These are phyloP conservation scores for Chaetodon trifasciatus DNA, from an alignment of 2,797 vertebrate genomes.

Conservation along the genomic window DNA sequence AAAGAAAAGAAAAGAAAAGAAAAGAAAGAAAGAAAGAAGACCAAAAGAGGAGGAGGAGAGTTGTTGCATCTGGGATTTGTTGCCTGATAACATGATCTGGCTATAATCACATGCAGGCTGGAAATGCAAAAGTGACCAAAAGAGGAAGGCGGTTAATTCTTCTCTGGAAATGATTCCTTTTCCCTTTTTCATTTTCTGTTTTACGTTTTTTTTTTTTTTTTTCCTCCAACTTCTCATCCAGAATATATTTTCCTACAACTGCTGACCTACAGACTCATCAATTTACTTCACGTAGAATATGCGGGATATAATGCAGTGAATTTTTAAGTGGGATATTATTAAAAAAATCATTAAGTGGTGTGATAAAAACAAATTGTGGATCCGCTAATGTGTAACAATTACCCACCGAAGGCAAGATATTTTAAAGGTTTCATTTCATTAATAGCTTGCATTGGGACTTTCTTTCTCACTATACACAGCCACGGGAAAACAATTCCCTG, in stretches of 20 bases:
- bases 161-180: constrained; percentile 56
- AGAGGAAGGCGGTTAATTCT: constrained; percentile 58
- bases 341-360: constrained; percentile 71
- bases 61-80: constrained; percentile 66
- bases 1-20: not conserved
- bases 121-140: constrained; percentile 73
- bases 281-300: constrained; percentile 65
- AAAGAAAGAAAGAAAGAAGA: constrained; percentile 38
- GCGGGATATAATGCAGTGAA: constrained; percentile 60
- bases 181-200: constrained; percentile 37
- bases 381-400: constrained; percentile 73
- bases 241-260: constrained; percentile 51
- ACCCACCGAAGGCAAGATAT: constrained; percentile 66
- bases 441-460: constrained; percentile 67
- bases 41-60: constrained; percentile 22
- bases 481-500: constrained; percentile 71
- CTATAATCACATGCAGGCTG: constrained; percentile 71
- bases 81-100: constrained; percentile 70
- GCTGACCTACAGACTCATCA: constrained; percentile 53
- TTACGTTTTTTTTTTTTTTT: constrained; percentile 8
- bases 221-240: constrained; percentile 22
- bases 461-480: constrained; percentile 55
- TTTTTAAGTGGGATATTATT: constrained; percentile 73
- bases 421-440: constrained; percentile 75
- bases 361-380: constrained; percentile 74